Conservation (phyloP, 2,113 vertebrate genomes). For the Amblyopsis rosae region DNA sequence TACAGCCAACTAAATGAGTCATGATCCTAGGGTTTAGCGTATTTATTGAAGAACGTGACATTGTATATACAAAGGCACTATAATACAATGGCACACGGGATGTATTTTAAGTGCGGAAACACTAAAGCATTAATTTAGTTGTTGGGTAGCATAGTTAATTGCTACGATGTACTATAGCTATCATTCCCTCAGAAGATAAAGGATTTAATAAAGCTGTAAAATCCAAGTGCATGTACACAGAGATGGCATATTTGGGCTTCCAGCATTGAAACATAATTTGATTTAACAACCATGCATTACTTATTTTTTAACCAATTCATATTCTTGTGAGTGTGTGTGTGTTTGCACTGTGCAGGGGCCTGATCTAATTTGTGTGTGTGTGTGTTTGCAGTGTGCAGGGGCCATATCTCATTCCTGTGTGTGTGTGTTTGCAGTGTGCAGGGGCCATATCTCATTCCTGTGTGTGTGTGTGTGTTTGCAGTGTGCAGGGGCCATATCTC, state of each 20-base stretch:
- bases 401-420: conserved; percentile 77
- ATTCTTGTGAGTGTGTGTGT: not conserved
- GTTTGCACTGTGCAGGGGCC: conserved; percentile 87
- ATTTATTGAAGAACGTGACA: conserved; percentile 12
- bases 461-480: conserved; percentile 49
- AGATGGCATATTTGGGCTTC: too few species aligned
- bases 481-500: conserved; percentile 91
- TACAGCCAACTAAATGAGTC: conserved; percentile 27
- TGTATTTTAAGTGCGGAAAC: not conserved
- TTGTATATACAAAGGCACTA: not conserved
- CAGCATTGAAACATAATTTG: too few species aligned
- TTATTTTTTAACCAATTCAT: not conserved
- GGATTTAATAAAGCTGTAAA: too few species aligned
- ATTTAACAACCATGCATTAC: too few species aligned
- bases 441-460: conserved; percentile 82
- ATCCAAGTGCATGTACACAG: too few species aligned
- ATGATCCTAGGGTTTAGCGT: conserved; percentile 2
- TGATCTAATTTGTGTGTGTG: conserved; percentile 72
- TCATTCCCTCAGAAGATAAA: not conserved
- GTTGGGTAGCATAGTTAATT: not conserved
- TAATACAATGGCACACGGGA: conserved; percentile 3
- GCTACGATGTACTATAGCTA: not conserved
- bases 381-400: conserved; percentile 84
- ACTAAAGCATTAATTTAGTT: not conserved
- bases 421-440: conserved; percentile 81